Base-by-base conservation (phyloP, 2,797 vertebrate genomes). In the Philypnodon macrostomus region DNA sequence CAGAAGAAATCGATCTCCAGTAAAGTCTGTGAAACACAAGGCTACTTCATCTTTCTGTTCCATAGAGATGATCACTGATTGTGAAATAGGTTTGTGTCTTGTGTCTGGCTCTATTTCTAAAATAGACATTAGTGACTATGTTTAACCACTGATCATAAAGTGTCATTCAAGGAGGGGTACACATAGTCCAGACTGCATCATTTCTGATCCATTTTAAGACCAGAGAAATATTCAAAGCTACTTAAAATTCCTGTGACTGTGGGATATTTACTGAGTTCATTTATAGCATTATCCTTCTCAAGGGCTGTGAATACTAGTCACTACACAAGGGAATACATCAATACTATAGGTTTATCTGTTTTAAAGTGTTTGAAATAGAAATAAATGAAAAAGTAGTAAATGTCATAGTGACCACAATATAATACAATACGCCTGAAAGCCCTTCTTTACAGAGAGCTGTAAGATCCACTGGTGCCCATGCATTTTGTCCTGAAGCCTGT, bases 1-100 rank as follows among this genome's bases (percentile, higher is more conserved):
- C 88, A 90, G 88, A 92, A 92, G 86, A 93, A 94, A 95, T 94
- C 91, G 89, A 93, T 93, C 90, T 88, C 85, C 84, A 87, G 89
- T 86, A 88, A 87, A 86, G 87, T 90, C 89, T 86, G 88, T 80
- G 75, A 86, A 86, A 70, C 68, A 79, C 70, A 69, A 51, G 37
- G 50, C 67, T 70, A 70, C 63, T 75, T 79, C 52, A 73, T 77
- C 73, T 67, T 56, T 57, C 35, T 65, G 23, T 32, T 75, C 69
- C 57, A 50, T 1, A 46, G 45, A 67, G 46, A 73, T 63, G 47
- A 69, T 71, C 46, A 53, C 47, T 50, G 40, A 67, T 47, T 56
- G 34, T 31, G 41, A 34, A 57, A 39, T 64, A 53, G 27, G 12
- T 55, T 12, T 41, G 48, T 37, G 12, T 54, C 8, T 10, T 33